Evolutionary conservation across 2,113 vertebrate genomes (phyloP), one percentile per base, ranked within the genome.

Genomic region (Colossoma macropomum): DNA sequence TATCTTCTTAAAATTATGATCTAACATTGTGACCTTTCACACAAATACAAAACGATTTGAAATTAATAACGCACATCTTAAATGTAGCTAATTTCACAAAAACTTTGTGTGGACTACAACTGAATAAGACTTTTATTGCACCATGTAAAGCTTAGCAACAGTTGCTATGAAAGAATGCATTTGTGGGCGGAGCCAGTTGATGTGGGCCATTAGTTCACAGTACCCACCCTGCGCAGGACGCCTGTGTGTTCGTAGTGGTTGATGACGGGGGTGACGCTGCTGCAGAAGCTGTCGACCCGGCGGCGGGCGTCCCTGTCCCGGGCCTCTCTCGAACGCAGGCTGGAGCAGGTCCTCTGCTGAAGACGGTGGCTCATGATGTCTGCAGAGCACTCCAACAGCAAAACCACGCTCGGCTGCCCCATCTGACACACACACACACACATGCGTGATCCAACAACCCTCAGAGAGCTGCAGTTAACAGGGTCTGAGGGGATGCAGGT

Each of bases 311-410:
- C 87, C 56, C 81, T 27, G 48, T 91, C 86, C 0, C 87, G 0
- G 0, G 38, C 86, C 30, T 78, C 82, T 17, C 90, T 90, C 0
- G 59, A 23, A 1, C 4, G n/a, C 0, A 85, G 89, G 75, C 82
- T 38, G 81, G 90, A 84, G 48, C 86, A 90, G 59, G 77, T 86
- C 0, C 92, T 90, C 69, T 91, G 87, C 85, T 94, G 91, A 78
- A 96, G 92, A 34, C 94, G 96, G 6, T 73, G 84, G 81, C 91
- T 94, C 96, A 97, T 96, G 82, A 94, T 95, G 85, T 97, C 95
- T 3, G 92, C 88, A 0, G 95, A 97, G 87, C 97, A 97, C 77
- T 92, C 96, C 89, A 99, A 90, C 85, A 95, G 93, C 17, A 99
- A 89, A 68, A 98, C 96, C 0, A 96, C 88, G 27, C 91, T 92